Evolutionary conservation across 2,113 vertebrate species (phyloP).

Genomic region (Petaurus breviceps): DNA sequence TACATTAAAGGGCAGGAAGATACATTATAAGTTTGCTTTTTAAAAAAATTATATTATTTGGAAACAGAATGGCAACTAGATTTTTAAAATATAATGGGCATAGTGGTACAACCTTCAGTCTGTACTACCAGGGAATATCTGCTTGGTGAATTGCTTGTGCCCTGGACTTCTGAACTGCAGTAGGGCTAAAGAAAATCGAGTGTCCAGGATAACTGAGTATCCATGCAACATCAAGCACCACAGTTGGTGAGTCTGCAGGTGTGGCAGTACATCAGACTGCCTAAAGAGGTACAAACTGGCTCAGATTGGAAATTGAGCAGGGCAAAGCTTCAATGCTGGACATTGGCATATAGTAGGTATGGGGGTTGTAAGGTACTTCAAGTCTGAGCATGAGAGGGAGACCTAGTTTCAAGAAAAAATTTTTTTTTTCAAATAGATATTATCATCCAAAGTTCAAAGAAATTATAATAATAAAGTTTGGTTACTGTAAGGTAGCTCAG

Average conservation of each 20-base stretch:
- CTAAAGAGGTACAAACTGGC: too few species aligned
- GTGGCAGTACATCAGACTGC: neutral
- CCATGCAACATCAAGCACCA: neutral
- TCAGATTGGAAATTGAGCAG: neutral
- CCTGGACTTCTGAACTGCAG: too few species aligned
- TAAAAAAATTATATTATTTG: neutral
- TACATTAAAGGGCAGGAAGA: neutral
- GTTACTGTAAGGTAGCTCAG: neutral
- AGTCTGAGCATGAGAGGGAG: neutral
- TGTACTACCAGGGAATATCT: neutral
- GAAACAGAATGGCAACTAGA: constrained; percentile 19
- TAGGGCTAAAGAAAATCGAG: too few species aligned
- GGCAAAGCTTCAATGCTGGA: neutral
- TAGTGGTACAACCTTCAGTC: neutral
- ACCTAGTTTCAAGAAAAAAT: neutral
- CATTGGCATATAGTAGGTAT: neutral
- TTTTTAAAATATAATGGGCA: neutral
- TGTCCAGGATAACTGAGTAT: too few species aligned
- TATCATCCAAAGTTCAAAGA: neutral
- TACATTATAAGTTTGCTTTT: constrained; percentile 3
- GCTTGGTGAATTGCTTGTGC: too few species aligned
- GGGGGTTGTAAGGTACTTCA: neutral
- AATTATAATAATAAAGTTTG: neutral
- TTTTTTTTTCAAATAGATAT: neutral
- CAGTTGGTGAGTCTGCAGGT: neutral